phyloP scores from a whole-genome alignment of 1,140 invertebrate species.

The Melipona quadrifasciata region DNA sequence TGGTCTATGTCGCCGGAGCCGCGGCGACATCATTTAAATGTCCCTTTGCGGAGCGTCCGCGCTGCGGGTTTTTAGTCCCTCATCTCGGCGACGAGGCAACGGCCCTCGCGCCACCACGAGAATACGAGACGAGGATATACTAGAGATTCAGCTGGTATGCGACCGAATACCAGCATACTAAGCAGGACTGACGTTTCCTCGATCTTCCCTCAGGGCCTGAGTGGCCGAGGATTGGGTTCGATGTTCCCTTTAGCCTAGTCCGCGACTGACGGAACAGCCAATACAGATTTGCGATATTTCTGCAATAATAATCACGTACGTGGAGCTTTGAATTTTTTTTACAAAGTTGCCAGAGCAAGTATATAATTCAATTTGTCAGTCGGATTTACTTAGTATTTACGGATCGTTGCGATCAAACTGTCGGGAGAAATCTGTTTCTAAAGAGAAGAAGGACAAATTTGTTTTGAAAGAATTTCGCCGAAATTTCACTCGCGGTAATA shows the following conservation, averaged over 20 bases:
- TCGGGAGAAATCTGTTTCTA: no score
- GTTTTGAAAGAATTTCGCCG: no score
- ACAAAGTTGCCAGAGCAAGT: no score
- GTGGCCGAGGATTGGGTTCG: neutral
- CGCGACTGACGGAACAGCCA: no score
- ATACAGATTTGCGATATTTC: no score
- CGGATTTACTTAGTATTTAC: no score
- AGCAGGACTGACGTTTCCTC: conserved; percentile 51
- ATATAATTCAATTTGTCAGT: no score
- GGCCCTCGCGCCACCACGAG: conserved; percentile 50
- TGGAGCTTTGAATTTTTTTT: no score
- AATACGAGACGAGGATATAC: conserved; percentile 61
- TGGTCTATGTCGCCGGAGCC: conserved; percentile 55
- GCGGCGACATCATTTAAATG: conserved; percentile 81
- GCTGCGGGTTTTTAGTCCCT: conserved; percentile 78
- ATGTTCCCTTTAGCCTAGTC: neutral
- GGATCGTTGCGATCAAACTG: no score
- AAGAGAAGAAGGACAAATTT: no score
- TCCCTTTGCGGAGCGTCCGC: conserved; percentile 73
- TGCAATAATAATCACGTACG: no score
- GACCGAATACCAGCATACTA: conserved; percentile 42
- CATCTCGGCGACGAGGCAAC: conserved; percentile 73
- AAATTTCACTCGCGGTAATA: no score
- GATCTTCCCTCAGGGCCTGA: neutral
- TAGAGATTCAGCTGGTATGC: conserved; percentile 69